phyloP scores from a whole-genome alignment of 2,888 invertebrate species.

The Bhutanitis thaidina region DNA sequence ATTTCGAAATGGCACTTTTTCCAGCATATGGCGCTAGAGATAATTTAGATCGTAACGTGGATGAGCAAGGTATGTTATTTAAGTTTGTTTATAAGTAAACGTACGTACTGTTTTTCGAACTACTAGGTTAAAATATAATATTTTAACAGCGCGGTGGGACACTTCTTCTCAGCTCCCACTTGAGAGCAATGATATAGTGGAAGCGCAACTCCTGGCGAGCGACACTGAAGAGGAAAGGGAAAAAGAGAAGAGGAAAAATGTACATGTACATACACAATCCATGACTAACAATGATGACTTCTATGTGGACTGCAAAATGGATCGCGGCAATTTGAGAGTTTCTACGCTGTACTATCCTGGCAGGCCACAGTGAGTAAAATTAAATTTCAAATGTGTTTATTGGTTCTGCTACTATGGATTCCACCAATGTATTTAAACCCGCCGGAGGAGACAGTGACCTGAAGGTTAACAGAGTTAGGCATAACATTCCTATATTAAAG shows the following conservation, averaged over 20 bases:
- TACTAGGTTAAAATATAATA: background rate
- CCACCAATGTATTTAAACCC: too few relatives aligned
- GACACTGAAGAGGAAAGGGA: conserved; percentile 40
- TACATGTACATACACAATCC: too few relatives aligned
- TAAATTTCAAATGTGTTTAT: too few relatives aligned
- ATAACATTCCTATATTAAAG: too few relatives aligned
- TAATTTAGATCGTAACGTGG: background rate
- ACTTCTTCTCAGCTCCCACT: background rate
- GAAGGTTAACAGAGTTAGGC: too few relatives aligned
- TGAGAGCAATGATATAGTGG: conserved; percentile 31
- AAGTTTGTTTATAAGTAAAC: too few relatives aligned
- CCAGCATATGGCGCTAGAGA: conserved; percentile 26
- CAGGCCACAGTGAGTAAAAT: conserved; percentile 77
- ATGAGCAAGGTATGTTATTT: conserved; percentile 18
- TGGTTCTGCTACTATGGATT: too few relatives aligned
- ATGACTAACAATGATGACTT: conserved; percentile 53
- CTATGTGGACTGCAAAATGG: conserved; percentile 79
- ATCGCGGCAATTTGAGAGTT: conserved; percentile 78
- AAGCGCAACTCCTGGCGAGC: conserved; percentile 48
- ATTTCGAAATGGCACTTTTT: conserved; percentile 28
- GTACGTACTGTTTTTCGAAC: too few relatives aligned
- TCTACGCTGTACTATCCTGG: conserved; percentile 82
- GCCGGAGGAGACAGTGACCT: too few relatives aligned
- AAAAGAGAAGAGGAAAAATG: too few relatives aligned
- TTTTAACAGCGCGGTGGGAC: conserved; percentile 17